Conservation (phyloP, 1,140 invertebrate species). For the Cydia fagiglandana region DNA sequence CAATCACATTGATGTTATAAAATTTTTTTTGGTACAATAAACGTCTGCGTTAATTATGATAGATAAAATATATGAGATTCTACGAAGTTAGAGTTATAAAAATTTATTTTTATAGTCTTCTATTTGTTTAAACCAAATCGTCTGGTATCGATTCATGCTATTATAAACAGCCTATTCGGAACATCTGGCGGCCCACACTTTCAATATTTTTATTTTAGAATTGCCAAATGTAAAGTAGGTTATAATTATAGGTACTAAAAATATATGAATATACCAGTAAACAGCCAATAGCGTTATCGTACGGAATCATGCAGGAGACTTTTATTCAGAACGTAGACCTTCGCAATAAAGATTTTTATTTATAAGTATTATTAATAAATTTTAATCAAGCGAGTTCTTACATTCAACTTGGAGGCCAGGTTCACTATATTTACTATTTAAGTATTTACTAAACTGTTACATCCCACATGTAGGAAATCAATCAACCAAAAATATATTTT, state of each 20-base stretch:
- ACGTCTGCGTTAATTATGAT: too few relatives aligned
- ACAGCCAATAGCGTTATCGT: conserved; percentile 42
- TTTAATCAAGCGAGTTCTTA: too few relatives aligned
- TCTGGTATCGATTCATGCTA: neutral
- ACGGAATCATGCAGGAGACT: conserved; percentile 37
- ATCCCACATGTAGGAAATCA: too few relatives aligned
- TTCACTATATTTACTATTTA: too few relatives aligned
- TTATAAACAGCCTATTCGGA: conserved; percentile 4
- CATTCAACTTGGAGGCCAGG: too few relatives aligned
- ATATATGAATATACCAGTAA: conserved; percentile 32
- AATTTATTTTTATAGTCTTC: neutral
- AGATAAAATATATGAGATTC: too few relatives aligned
- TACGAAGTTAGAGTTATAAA: neutral
- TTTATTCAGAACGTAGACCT: conserved; percentile 3
- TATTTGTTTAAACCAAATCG: neutral
- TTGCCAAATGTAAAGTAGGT: conserved; percentile 39
- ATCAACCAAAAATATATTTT: too few relatives aligned
- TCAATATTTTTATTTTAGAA: conserved; percentile 33
- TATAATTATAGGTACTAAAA: conserved; percentile 40
- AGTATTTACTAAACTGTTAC: too few relatives aligned
- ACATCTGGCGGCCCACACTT: conserved; percentile 19
- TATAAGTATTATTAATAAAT: neutral
- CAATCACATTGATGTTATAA: too few relatives aligned
- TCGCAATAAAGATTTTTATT: neutral
- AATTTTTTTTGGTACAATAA: too few relatives aligned